Conservation (phyloP, 2,888 invertebrate genomes). For the Opisthograptis luteolata region DNA sequence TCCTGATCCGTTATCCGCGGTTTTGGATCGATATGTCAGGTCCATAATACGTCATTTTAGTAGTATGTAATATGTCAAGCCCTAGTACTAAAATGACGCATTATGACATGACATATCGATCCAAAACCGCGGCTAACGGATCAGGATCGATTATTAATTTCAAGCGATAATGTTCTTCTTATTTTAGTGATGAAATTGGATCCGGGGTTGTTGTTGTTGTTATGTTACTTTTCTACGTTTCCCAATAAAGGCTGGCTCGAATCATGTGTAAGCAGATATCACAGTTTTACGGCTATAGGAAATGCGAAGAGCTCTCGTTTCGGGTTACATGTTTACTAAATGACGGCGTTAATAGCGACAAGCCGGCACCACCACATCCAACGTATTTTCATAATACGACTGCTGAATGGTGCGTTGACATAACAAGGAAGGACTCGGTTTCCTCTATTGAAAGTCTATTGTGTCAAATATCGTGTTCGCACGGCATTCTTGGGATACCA, state of each 20-base stretch:
- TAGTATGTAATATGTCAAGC: no score
- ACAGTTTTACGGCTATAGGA: conserved; percentile 45
- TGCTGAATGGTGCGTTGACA: conserved; percentile 55
- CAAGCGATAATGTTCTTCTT: no score
- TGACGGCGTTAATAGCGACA: conserved; percentile 36
- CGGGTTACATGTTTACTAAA: conserved; percentile 69
- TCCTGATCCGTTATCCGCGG: no score
- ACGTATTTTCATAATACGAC: conserved; percentile 72
- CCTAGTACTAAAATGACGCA: no score
- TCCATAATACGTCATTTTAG: no score
- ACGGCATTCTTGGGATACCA: conserved; percentile 33
- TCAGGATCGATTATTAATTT: no score
- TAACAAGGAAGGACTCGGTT: conserved; percentile 60
- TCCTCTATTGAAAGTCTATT: conserved; percentile 41
- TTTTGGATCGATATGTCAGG: no score
- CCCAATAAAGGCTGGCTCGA: background rate
- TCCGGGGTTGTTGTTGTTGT: no score
- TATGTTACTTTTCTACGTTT: no score
- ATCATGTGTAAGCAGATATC: conserved; percentile 23
- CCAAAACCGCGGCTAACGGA: no score
- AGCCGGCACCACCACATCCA: conserved; percentile 48
- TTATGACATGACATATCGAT: no score
- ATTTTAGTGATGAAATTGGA: no score
- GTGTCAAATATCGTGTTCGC: conserved; percentile 41
- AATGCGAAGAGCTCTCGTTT: conserved; percentile 52